A percentile compares a stretch with the other conserved stretches of the same genome.
Evolutionary conservation across 2,888 invertebrate genomes (phyloP).

Genomic region (Chaitophorus viminalis): DNA sequence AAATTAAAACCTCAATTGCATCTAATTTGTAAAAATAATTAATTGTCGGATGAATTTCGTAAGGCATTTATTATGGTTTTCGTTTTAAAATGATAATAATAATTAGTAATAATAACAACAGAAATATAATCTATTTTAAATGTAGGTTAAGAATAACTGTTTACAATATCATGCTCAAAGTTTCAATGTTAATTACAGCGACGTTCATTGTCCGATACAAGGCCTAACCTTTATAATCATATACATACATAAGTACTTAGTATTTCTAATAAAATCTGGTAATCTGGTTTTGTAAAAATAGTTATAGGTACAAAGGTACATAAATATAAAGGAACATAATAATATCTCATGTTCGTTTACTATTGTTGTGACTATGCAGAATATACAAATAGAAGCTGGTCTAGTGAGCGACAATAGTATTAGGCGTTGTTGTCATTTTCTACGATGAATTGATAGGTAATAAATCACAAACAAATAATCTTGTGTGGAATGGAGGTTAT

Average conservation of each 20-base stretch:
- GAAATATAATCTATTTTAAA: background rate
- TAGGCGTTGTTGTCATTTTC: slow-evolving; percentile 9
- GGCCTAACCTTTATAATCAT: background rate
- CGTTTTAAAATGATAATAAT: background rate
- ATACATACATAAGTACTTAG: background rate
- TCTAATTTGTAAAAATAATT: slow-evolving; percentile 9
- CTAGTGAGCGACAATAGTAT: background rate
- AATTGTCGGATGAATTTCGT: background rate
- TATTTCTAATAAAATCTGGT: background rate
- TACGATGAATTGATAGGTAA: slow-evolving; percentile 8
- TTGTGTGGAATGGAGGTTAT: background rate
- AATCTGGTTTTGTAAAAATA: background rate
- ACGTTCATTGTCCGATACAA: slow-evolving; percentile 3
- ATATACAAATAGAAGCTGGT: slow-evolving; percentile 1
- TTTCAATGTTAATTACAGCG: slow-evolving; percentile 12
- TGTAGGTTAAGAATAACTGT: background rate
- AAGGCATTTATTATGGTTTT: background rate
- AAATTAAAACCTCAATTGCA: background rate
- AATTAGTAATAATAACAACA: background rate
- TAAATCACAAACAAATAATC: background rate
- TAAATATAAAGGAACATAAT: background rate
- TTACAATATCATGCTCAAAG: background rate
- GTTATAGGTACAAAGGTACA: background rate
- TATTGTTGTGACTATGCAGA: background rate
- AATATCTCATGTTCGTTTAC: background rate